Conservation (phyloP, 1,140 invertebrate genomes). For the Drosophila baimaii region DNA sequence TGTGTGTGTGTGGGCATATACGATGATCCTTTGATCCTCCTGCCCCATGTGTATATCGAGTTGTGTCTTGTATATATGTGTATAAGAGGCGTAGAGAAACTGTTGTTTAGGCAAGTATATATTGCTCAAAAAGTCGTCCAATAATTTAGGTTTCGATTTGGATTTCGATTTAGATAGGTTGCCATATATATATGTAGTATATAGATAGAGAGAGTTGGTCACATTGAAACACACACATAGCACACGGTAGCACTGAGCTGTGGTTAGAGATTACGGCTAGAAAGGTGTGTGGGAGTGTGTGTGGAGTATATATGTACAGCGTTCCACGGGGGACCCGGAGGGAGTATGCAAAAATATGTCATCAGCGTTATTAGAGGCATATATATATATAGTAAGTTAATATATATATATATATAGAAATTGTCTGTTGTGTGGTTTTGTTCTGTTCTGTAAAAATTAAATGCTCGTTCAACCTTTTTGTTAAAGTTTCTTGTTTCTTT, state of each 20-base stretch:
- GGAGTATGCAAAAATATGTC: conserved; percentile 49
- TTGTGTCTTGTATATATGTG: conserved; percentile 23
- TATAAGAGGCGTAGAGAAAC: conserved; percentile 71
- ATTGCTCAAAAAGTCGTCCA: conserved; percentile 73
- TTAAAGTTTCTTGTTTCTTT: conserved; percentile 39
- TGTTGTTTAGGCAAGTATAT: conserved; percentile 73
- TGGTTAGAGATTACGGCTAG: conserved; percentile 28
- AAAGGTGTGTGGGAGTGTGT: conserved; percentile 14
- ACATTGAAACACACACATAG: conserved; percentile 58
- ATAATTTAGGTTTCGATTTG: conserved; percentile 16
- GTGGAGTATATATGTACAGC: conserved; percentile 28
- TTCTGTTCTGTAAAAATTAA: conserved; percentile 57
- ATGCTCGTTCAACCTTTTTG: conserved; percentile 74
- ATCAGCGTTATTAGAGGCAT: conserved; percentile 44
- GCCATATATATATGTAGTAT: conserved; percentile 25
- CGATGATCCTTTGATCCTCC: not conserved
- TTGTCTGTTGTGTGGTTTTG: conserved; percentile 29
- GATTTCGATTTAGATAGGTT: conserved; percentile 36
- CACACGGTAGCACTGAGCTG: conserved; percentile 23
- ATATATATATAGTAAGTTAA: conserved; percentile 6
- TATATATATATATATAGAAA: conserved; percentile 31
- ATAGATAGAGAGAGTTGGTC: conserved; percentile 65
- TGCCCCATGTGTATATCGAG: conserved; percentile 26
- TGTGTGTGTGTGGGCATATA: conserved; percentile 9
- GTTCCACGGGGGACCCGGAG: conserved; percentile 5